These are phyloP conservation scores for Hypsibius dujardini DNA, from an alignment of 1,140 invertebrate genomes.

Conservation along the genomic window DNA sequence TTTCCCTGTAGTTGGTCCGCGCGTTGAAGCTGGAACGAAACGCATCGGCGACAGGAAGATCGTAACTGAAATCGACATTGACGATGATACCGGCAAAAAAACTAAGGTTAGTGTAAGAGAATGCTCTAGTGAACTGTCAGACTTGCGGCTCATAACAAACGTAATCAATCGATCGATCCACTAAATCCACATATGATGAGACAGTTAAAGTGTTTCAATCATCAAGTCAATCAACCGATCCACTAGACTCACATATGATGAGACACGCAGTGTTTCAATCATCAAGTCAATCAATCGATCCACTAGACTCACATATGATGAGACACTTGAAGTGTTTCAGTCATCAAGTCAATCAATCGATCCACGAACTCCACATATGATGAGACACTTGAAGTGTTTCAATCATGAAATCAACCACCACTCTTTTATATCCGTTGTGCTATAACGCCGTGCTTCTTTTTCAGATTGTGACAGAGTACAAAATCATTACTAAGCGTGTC, in stretches of 20 bases:
- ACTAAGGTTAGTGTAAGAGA: background rate
- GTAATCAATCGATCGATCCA: background rate
- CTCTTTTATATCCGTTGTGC: no score
- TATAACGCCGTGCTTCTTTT: background rate
- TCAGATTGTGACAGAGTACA: slow-evolving; percentile 60
- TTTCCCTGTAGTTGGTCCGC: background rate
- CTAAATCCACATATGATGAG: background rate
- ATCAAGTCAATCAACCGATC: background rate
- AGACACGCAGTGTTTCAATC: slow-evolving; percentile 10
- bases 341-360: no score
- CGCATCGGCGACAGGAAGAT: background rate
- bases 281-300: background rate
- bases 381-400: no score
- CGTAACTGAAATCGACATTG: slow-evolving; percentile 10
- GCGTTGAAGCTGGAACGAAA: slow-evolving; percentile 1
- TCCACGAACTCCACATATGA: background rate
- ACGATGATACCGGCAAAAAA: background rate
- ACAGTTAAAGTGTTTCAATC: background rate
- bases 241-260: background rate
- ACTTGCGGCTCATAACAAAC: no score
- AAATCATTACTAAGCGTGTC: slow-evolving; percentile 72
- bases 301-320: background rate
- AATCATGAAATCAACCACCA: no score
- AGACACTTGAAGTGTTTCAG: no score
- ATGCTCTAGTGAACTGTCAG: background rate